Percentiles rank a stretch among this genome's conserved stretches.
Conservation (phyloP, 2,888 invertebrate species). For the Sesamia inferens region DNA sequence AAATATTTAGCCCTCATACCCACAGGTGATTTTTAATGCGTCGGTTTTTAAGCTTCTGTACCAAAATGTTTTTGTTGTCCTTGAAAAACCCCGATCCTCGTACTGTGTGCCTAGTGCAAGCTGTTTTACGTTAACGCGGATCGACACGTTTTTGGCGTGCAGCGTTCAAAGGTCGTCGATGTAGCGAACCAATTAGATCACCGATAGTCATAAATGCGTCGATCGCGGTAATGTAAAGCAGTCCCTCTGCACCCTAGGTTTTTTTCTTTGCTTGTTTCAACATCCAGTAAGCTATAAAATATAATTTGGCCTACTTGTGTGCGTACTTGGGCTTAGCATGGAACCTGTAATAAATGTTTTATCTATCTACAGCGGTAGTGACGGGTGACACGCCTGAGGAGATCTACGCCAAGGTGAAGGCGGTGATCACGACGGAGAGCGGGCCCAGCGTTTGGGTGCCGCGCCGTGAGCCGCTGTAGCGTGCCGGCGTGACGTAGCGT, state of each 20-base stretch:
- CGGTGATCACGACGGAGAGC: slow-evolving; percentile 98
- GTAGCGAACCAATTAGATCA: too few species aligned
- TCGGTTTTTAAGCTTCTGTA: neutral
- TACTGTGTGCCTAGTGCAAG: neutral
- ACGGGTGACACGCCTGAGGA: slow-evolving; percentile 99
- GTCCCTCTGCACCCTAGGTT: too few species aligned
- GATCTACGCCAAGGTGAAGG: slow-evolving; percentile 98
- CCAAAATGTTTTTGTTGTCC: neutral
- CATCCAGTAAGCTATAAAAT: neutral
- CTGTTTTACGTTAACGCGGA: too few species aligned
- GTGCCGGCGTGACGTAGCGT: slow-evolving; percentile 60
- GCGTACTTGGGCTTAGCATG: neutral
- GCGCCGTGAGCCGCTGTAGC: slow-evolving; percentile 98
- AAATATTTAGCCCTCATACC: neutral
- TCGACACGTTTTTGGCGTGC: too few species aligned
- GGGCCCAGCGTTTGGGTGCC: slow-evolving; percentile 99
- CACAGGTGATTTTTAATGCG: neutral
- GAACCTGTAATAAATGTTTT: neutral
- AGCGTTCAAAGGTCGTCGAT: too few species aligned
- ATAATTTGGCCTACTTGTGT: neutral
- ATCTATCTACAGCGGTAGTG: slow-evolving; percentile 92
- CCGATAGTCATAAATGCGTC: too few species aligned
- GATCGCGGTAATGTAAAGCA: too few species aligned
- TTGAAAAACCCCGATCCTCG: too few species aligned
- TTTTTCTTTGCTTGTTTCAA: neutral